Conservation (phyloP, 2,113 vertebrate species). For the Cairina moschata region DNA sequence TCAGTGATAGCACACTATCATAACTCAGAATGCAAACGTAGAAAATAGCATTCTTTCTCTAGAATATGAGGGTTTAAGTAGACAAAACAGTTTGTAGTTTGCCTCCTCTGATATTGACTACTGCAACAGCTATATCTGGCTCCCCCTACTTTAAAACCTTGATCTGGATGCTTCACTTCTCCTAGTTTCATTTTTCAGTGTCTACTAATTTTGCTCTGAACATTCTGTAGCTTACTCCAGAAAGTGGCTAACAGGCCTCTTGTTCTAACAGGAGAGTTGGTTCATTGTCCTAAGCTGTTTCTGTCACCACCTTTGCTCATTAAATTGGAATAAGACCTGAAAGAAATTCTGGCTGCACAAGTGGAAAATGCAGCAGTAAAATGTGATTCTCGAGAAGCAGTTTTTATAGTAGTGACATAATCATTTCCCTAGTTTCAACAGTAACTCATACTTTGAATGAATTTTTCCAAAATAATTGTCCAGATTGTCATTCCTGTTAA, state of each 20-base stretch:
- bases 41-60: neutral
- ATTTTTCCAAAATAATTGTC: neutral
- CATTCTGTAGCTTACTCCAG: neutral
- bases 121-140: neutral
- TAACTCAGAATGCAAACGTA: neutral
- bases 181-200: neutral
- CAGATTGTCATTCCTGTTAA: neutral
- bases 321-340: neutral
- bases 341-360: neutral
- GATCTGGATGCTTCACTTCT: neutral
- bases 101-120: neutral
- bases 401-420: neutral
- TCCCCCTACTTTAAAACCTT: neutral
- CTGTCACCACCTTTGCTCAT: neutral
- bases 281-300: neutral
- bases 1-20: neutral
- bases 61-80: neutral
- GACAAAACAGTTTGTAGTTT: neutral
- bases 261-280: neutral
- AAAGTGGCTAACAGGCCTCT: neutral
- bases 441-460: neutral
- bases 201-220: neutral
- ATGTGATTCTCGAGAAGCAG: neutral
- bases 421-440: neutral
- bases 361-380: neutral